Percentiles rank a stretch among this genome's conserved stretches.
These are phyloP conservation scores for Pyrgus malvae DNA, from an alignment of 2,888 invertebrate genomes.

Conservation along the genomic window DNA sequence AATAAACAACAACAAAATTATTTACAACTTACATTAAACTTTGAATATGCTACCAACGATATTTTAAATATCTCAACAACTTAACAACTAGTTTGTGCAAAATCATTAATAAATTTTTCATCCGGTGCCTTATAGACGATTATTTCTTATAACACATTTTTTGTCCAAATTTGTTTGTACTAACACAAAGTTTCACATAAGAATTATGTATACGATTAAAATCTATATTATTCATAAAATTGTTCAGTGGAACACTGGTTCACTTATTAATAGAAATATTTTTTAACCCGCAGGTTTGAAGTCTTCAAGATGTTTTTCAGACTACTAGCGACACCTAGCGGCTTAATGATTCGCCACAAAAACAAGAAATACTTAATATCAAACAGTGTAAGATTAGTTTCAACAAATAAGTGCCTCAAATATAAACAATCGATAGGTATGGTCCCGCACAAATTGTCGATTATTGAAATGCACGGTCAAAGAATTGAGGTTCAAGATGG, in stretches of 20 bases:
- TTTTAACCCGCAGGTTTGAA: not conserved
- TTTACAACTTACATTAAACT: slow-evolving; percentile 50
- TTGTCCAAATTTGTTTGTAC: slow-evolving; percentile 10
- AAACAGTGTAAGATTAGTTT: too few species aligned
- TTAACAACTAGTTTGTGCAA: slow-evolving; percentile 39
- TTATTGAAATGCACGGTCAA: too few species aligned
- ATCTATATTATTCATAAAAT: not conserved
- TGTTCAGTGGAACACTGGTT: slow-evolving; percentile 7
- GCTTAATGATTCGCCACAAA: too few species aligned
- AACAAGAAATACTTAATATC: too few species aligned
- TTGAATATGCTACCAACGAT: slow-evolving; percentile 39
- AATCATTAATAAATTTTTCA: slow-evolving; percentile 22
- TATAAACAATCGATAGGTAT: too few species aligned
- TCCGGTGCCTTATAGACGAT: slow-evolving; percentile 15
- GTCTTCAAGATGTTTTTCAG: too few species aligned
- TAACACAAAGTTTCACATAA: too few species aligned
- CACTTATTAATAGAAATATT: not conserved
- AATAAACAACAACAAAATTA: slow-evolving; percentile 41
- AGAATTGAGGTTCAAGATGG: too few species aligned
- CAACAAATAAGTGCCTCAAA: too few species aligned
- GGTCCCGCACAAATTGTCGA: too few species aligned
- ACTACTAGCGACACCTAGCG: too few species aligned
- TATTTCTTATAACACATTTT: slow-evolving; percentile 19
- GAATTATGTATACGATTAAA: too few species aligned
- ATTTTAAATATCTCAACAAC: slow-evolving; percentile 36